Percentiles rank a stretch among this genome's conserved stretches.
Conservation (phyloP, 2,797 vertebrate species). For the Columba guinea region DNA sequence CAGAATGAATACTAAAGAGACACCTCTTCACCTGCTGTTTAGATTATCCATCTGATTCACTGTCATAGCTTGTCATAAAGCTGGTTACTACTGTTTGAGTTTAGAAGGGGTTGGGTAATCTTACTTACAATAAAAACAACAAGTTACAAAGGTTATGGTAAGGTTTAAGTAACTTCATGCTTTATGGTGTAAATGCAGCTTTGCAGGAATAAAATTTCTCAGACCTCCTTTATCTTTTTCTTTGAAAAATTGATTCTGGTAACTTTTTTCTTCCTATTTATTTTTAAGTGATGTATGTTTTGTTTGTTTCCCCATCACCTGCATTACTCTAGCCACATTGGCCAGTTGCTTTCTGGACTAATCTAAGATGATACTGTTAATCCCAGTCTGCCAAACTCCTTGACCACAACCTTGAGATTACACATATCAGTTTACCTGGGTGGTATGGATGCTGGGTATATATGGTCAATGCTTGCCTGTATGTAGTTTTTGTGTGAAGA, state of each 20-base stretch:
- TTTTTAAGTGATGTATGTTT: not conserved
- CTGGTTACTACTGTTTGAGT: not conserved
- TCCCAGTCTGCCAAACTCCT: not conserved
- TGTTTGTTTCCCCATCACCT: not conserved
- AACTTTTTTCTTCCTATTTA: not conserved
- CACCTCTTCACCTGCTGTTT: not conserved
- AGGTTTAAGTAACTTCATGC: not conserved
- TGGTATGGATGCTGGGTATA: not conserved
- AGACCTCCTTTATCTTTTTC: not conserved
- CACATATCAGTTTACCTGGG: fast-evolving
- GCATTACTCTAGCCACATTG: not conserved
- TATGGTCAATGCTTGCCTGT: fast-evolving
- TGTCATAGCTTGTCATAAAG: not conserved
- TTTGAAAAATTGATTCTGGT: not conserved
- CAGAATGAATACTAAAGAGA: not conserved
- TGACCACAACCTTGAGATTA: not conserved
- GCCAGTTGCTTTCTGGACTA: not conserved
- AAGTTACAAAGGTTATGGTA: not conserved
- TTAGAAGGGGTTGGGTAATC: not conserved
- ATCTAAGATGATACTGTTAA: not conserved
- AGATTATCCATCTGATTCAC: not conserved
- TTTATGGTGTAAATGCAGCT: not conserved
- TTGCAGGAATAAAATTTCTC: not conserved
- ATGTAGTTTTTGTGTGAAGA: not conserved
- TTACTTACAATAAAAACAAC: not conserved